Evolutionary conservation across 2,888 invertebrate species (phyloP), one percentile per base, ranked within the genome.

Genomic region (Drosophila suboccidentalis): DNA sequence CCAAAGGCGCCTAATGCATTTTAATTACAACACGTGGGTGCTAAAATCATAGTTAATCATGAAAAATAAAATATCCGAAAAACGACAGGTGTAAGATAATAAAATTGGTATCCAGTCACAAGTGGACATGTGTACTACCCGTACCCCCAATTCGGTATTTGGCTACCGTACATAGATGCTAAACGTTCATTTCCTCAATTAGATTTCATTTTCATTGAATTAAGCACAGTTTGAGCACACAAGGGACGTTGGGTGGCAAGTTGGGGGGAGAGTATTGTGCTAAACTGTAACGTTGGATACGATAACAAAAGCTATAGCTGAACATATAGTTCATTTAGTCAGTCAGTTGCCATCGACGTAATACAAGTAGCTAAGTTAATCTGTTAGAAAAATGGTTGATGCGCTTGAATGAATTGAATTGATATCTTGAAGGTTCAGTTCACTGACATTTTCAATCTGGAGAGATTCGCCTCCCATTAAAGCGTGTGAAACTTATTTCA

Each of bases 151-250:
- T 50, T 43, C 19, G 6, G n/a, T 17, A 54, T 26, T 36, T 15
- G 36, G 13, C 66, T 4, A 26, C 26, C n/a, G n/a, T 26, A 26
- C 5, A 26, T 57, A 60, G 58, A 46, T 60, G 57, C 71, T 84
- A 84, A 84, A 88, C 87, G 84, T 72, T 83, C 75, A 88, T 84
- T 84, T 84, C 89, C 84, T 84, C 84, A 84, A 84, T 84, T 84
- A 78, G 68, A 75, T 62, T 70, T 85, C 57, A 60, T 76, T 85
- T 70, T 74, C 71, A 74, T 72, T 66, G 63, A 65, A 65, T 60
- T 59, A 68, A 60, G 63, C 68, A 3, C 49, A 49, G 50, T 34
- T 55, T n/a, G 36, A 6, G 13, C 11, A 2, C 43, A 26, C 22
- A 29, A 51, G 41, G 60, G 53, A 9, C n/a, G 11, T 4, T 29